A percentile compares a stretch with the other conserved stretches of the same genome.
These are phyloP conservation scores for Garra rufa DNA, from an alignment of 2,113 vertebrate genomes.

Conservation along the genomic window DNA sequence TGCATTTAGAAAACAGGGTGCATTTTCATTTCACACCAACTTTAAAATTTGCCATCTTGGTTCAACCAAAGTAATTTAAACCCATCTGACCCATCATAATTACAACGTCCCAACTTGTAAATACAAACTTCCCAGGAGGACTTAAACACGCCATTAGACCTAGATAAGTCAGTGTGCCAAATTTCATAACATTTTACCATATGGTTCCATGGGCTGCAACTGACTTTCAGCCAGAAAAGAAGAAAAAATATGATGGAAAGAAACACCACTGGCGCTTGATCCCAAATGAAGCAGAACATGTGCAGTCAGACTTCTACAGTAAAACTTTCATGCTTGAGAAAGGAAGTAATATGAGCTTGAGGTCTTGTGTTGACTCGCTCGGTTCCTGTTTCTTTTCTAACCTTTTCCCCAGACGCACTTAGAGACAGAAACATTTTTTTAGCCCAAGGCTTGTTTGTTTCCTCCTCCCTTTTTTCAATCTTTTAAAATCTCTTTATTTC, in stretches of 20 bases:
- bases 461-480: not conserved
- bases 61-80: not conserved
- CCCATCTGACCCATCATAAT: not conserved
- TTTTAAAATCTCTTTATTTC: slow-evolving; percentile 24
- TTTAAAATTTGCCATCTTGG: too few species aligned
- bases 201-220: not conserved
- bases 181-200: not conserved
- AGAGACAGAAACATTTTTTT: not conserved
- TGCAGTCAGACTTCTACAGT: not conserved
- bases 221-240: not conserved
- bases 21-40: not conserved
- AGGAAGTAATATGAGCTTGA: not conserved
- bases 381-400: not conserved
- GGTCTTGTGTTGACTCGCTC: too few species aligned
- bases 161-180: not conserved
- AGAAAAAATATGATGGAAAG: not conserved
- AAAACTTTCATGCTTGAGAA: not conserved
- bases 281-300: not conserved
- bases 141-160: not conserved
- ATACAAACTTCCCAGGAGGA: not conserved
- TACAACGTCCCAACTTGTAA: not conserved
- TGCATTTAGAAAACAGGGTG: not conserved
- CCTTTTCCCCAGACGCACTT: slow-evolving; percentile 8
- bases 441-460: not conserved
- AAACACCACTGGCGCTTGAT: not conserved